phyloP scores from a whole-genome alignment of 2,797 vertebrate genomes.

The Amphiprion clarkii region DNA sequence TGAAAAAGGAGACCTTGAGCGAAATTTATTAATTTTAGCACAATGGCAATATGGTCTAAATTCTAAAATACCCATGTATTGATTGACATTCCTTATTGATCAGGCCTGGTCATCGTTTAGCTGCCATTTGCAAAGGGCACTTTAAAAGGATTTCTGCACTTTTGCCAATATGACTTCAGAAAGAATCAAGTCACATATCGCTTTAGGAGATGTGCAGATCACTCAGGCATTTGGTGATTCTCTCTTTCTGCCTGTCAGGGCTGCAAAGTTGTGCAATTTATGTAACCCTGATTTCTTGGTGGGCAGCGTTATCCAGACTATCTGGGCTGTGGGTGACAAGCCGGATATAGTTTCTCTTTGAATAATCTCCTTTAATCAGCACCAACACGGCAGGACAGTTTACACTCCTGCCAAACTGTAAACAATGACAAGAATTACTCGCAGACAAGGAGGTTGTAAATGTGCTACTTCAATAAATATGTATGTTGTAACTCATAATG shows the following conservation, averaged over 20 bases:
- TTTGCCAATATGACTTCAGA: conserved; percentile 45
- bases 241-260: conserved; percentile 40
- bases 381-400: too few species aligned
- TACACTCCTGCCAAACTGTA: too few species aligned
- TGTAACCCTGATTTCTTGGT: not conserved
- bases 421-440: too few species aligned
- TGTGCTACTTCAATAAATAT: too few species aligned
- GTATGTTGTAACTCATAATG: too few species aligned
- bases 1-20: conserved; percentile 35
- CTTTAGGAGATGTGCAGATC: conserved; percentile 44
- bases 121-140: conserved; percentile 31
- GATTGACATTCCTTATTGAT: conserved; percentile 55
- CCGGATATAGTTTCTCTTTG: too few species aligned
- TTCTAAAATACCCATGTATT: conserved; percentile 45
- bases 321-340: too few species aligned
- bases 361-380: too few species aligned
- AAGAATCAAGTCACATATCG: conserved; percentile 28
- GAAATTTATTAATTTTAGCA: conserved; percentile 57
- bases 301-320: too few species aligned
- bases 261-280: conserved; percentile 19
- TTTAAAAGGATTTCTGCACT: conserved; percentile 55
- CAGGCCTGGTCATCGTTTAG: conserved; percentile 29
- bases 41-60: conserved; percentile 46
- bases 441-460: too few species aligned
- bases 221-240: conserved; percentile 42